Percentiles rank a stretch among this genome's conserved stretches.
Evolutionary conservation across 2,888 invertebrate genomes (phyloP).

Genomic region (Trissoscelio sp.): DNA sequence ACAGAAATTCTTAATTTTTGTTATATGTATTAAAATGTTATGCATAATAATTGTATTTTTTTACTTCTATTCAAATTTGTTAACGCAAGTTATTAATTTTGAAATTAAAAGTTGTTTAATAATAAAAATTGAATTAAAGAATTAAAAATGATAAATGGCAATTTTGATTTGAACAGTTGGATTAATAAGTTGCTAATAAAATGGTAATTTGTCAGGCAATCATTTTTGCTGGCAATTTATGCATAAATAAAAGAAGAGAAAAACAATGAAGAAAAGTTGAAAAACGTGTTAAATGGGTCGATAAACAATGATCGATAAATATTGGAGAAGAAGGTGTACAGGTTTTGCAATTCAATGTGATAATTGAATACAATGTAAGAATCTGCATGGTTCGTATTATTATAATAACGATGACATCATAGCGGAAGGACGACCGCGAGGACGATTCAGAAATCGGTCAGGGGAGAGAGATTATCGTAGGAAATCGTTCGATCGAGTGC

Average conservation of each 20-base stretch:
- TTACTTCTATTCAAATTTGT: too few relatives aligned
- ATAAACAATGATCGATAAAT: constrained; percentile 46
- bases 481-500: constrained; percentile 43
- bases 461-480: constrained; percentile 40
- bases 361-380: constrained; percentile 46
- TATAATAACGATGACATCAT: constrained; percentile 70
- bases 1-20: too few relatives aligned
- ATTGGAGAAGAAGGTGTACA: constrained; percentile 38
- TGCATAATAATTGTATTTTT: too few relatives aligned
- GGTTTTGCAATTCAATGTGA: constrained; percentile 48
- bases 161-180: too few relatives aligned
- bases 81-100: too few relatives aligned
- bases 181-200: too few relatives aligned
- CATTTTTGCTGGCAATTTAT: background rate
- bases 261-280: background rate
- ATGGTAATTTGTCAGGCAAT: constrained; percentile 10
- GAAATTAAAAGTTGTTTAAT: background rate
- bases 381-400: constrained; percentile 24
- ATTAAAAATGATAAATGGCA: too few relatives aligned
- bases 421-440: constrained; percentile 70
- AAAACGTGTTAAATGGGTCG: constrained; percentile 25
- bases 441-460: constrained; percentile 63
- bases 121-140: too few relatives aligned
- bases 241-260: background rate
- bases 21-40: too few relatives aligned